Evolutionary conservation across 2,113 vertebrate species (phyloP).

Genomic region (Hippocampus guttulatus): DNA sequence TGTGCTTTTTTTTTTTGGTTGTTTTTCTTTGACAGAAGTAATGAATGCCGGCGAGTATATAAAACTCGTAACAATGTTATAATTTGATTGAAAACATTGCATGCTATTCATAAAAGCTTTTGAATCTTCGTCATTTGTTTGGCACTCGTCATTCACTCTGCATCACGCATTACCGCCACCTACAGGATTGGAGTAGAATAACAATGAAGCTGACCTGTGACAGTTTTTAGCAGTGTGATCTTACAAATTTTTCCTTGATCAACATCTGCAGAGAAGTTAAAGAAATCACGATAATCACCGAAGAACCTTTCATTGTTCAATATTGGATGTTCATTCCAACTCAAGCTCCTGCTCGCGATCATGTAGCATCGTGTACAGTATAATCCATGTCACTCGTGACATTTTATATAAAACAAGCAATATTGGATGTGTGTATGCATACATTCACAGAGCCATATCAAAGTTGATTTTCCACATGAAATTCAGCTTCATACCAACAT

Average conservation of each 20-base stretch:
- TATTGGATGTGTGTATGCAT: not conserved
- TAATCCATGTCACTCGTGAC: not conserved
- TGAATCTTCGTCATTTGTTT: not conserved
- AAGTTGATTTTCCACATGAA: not conserved
- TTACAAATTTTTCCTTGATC: not conserved
- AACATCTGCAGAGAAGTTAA: not conserved
- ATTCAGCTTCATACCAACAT: conserved; percentile 15
- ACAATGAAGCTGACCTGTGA: not conserved
- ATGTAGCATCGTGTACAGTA: not conserved
- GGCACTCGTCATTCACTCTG: too few species aligned
- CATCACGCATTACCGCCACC: not conserved
- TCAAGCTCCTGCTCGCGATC: not conserved
- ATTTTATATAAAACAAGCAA: not conserved
- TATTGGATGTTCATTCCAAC: not conserved
- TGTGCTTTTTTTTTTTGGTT: too few species aligned
- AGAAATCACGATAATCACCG: not conserved
- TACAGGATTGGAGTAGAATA: not conserved
- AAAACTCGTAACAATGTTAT: too few species aligned
- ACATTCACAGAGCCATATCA: not conserved
- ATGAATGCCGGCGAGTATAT: too few species aligned
- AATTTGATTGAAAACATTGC: too few species aligned
- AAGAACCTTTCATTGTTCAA: not conserved
- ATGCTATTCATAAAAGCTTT: too few species aligned
- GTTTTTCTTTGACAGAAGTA: too few species aligned
- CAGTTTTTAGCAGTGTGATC: not conserved